Percentiles rank a stretch among this genome's conserved stretches.
Evolutionary conservation across 2,888 invertebrate genomes (phyloP).

Genomic region (Melikaiella ostensackeni): DNA sequence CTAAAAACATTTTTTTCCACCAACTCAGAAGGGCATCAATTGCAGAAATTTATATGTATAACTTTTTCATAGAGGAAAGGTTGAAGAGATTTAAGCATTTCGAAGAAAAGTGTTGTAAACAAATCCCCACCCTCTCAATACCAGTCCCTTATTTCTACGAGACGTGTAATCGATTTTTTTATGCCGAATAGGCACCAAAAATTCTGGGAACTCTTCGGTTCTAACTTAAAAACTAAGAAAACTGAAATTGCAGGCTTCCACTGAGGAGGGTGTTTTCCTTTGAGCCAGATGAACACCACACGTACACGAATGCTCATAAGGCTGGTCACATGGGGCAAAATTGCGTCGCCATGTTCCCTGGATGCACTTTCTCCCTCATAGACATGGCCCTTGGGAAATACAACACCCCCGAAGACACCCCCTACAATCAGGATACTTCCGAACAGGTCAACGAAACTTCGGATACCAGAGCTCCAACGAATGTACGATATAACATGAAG

Average conservation of each 20-base stretch:
- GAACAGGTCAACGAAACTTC: constrained; percentile 54
- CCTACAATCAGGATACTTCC: constrained; percentile 47
- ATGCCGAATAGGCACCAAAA: neutral
- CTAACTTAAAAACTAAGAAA: neutral
- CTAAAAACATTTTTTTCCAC: too few species aligned
- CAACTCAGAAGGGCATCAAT: too few species aligned
- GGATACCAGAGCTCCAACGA: constrained; percentile 50
- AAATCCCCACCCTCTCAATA: neutral
- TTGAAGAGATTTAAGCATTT: too few species aligned
- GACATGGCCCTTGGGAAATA: constrained; percentile 83
- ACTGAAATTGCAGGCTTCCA: constrained; percentile 81
- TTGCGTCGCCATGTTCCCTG: constrained; percentile 80
- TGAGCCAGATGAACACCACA: constrained; percentile 83
- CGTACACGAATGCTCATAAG: constrained; percentile 83
- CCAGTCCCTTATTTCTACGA: neutral
- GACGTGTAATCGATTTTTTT: neutral
- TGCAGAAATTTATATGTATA: too few species aligned
- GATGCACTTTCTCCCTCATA: constrained; percentile 85
- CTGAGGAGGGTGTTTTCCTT: constrained; percentile 81
- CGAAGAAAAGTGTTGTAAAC: too few species aligned
- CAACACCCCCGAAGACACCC: constrained; percentile 54
- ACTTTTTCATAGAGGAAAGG: too few species aligned
- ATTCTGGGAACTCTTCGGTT: neutral
- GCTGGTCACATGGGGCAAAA: constrained; percentile 77
- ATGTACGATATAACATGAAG: constrained; percentile 68